These are phyloP conservation scores for Acheta domesticus DNA, from an alignment of 2,888 invertebrate genomes.

Conservation along the genomic window DNA sequence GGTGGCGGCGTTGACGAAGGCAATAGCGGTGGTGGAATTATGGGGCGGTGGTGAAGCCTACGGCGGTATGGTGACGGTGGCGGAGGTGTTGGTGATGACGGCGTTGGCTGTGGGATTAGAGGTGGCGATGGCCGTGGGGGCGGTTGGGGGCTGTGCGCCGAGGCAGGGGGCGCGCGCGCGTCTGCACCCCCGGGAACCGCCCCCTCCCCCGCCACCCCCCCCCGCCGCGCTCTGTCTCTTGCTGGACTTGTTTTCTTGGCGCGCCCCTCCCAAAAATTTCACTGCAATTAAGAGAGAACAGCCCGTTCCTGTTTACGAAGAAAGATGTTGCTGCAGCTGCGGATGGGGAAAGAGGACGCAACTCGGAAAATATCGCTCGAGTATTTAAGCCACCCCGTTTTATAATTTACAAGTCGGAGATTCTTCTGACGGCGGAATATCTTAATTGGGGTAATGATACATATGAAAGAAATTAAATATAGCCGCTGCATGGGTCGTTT, in stretches of 20 bases:
- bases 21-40: too few species aligned
- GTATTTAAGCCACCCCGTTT: background rate
- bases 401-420: background rate
- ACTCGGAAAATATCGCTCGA: slow-evolving; percentile 7
- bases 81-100: too few species aligned
- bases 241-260: slow-evolving; percentile 10
- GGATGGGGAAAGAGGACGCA: background rate
- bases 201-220: background rate
- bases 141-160: too few species aligned
- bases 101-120: too few species aligned
- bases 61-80: too few species aligned
- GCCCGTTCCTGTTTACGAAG: slow-evolving; percentile 18
- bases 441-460: slow-evolving; percentile 18
- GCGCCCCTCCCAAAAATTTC: slow-evolving; percentile 18
- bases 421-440: background rate
- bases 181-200: too few species aligned
- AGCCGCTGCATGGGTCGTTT: background rate
- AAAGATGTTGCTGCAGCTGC: slow-evolving; percentile 11
- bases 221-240: background rate
- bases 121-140: too few species aligned
- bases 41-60: too few species aligned
- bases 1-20: too few species aligned
- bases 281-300: slow-evolving; percentile 18
- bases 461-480: slow-evolving; percentile 1
- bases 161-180: too few species aligned